phyloP scores from a whole-genome alignment of 2,797 vertebrate genomes.

The Centropyge bicolor region DNA sequence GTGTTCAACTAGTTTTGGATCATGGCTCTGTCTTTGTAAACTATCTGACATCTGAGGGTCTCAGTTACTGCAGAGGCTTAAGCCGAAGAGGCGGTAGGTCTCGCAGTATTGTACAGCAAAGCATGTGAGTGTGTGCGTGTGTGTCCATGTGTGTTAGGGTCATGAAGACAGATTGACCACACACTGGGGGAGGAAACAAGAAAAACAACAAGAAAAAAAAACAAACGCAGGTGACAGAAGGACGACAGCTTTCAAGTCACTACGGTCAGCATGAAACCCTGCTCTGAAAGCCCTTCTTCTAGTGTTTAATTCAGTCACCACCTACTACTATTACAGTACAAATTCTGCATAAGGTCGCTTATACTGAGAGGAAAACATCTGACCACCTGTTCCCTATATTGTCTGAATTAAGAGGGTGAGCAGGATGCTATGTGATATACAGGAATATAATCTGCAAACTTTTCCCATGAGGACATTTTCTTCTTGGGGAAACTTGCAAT shows the following conservation, averaged over 20 bases:
- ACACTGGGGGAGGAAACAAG: conserved; percentile 63
- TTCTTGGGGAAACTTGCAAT: conserved; percentile 30
- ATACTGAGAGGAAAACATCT: conserved; percentile 49
- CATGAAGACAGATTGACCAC: conserved; percentile 77
- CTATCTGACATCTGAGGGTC: conserved; percentile 39
- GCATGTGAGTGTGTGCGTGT: conserved; percentile 34
- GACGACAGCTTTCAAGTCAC: conserved; percentile 69
- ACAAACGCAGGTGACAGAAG: conserved; percentile 73
- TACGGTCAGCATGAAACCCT: conserved; percentile 36
- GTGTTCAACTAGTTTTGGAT: conserved; percentile 32
- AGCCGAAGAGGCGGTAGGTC: conserved; percentile 51
- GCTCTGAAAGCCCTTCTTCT: conserved; percentile 42
- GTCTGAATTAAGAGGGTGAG: conserved; percentile 47
- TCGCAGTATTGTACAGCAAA: conserved; percentile 37
- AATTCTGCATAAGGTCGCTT: conserved; percentile 34
- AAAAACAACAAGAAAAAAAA: conserved; percentile 66
- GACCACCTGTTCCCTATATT: conserved; percentile 73
- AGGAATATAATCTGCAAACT: conserved; percentile 40
- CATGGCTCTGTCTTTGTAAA: conserved; percentile 48
- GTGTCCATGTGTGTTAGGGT: conserved; percentile 40
- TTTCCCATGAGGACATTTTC: conserved; percentile 27
- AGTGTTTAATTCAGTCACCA: conserved; percentile 68
- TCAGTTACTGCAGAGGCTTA: conserved; percentile 40
- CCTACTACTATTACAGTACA: conserved; percentile 66
- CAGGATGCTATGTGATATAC: conserved; percentile 19